Evolutionary conservation across 64 coral and sea anemone species (phyloP), one percentile per base, ranked within the genome.

Genomic region (Anthopleura sola): DNA sequence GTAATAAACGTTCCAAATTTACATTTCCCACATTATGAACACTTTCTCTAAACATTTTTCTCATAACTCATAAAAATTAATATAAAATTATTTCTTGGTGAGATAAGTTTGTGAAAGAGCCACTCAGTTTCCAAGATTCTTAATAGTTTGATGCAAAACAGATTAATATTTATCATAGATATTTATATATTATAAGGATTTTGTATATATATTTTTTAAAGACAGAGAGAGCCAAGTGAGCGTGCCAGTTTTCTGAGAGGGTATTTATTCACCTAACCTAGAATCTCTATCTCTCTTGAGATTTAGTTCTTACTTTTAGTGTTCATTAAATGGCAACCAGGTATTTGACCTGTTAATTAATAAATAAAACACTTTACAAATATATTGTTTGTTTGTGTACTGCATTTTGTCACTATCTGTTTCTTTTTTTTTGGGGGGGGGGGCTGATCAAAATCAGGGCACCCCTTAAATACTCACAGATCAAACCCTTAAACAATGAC

Each of bases 201-300:
- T 95, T 95, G 93, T 95, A 95, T 51, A 95, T 95, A 95, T 92
- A 95, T 95, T 95, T 95, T 95, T 92, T 92, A 95, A 92, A 50
- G 56, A 95, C 75, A 83, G 49, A 62, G 58, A 62, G 58, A 71
- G 66, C 16, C 0, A 12, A 62, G 23, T 24, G 23, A 71, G 66
- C 7, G 66, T 71, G 66, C n/a, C 66, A 31, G 29, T 71, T 71
- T 92, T 88, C 75, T 32, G 58, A 87, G 40, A 81, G 78, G 38
- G 78, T 81, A 53, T 81, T 81, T 81, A 48, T 81, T 81, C 78
- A 81, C 31, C 66, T 24, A 71, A 71, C n/a, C n/a, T 14, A 32
- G 29, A 34, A 71, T 34, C 66, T 71, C 66, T 71, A 71, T 34
- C 66, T 71, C 66, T 71, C n/a, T 71, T 0, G n/a, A 71, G 66